Percentiles rank a stretch among this genome's conserved stretches.
These are phyloP conservation scores for Ctenopoma kingsleyae DNA, from an alignment of 2,797 vertebrate species.

Conservation along the genomic window DNA sequence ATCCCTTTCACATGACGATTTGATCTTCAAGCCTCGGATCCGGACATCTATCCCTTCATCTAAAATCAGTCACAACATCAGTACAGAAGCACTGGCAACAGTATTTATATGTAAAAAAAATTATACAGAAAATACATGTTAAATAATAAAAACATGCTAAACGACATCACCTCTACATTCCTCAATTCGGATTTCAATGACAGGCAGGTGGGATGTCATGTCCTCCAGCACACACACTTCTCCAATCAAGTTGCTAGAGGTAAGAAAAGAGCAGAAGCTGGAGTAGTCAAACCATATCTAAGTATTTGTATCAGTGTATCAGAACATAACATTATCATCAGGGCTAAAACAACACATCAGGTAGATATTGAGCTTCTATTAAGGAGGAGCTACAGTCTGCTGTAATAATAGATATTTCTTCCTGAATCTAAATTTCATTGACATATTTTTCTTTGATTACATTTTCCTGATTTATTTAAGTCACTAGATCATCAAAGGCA, in stretches of 20 bases:
- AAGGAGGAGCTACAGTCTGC: neutral
- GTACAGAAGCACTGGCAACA: neutral
- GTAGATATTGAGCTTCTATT: neutral
- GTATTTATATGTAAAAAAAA: neutral
- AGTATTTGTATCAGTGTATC: neutral
- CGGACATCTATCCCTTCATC: slow-evolving; percentile 98
- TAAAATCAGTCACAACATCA: slow-evolving; percentile 52
- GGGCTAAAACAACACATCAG: neutral
- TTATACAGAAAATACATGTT: neutral
- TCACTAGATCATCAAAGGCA: neutral
- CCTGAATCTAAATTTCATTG: neutral
- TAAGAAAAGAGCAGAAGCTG: neutral
- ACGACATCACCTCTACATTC: slow-evolving; percentile 91
- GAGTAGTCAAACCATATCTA: neutral
- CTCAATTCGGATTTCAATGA: slow-evolving; percentile 95
- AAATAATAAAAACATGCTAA: neutral
- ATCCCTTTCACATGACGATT: slow-evolving; percentile 94
- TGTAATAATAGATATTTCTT: neutral
- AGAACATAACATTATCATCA: neutral
- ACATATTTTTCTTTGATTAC: neutral
- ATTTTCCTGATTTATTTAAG: neutral
- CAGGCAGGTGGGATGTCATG: slow-evolving; percentile 92
- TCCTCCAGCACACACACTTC: slow-evolving; percentile 97
- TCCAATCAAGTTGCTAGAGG: slow-evolving; percentile 91
- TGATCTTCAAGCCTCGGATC: slow-evolving; percentile 96